These are phyloP conservation scores for Leptinotarsa tumamoca DNA, from an alignment of 2,888 invertebrate genomes.

Conservation along the genomic window DNA sequence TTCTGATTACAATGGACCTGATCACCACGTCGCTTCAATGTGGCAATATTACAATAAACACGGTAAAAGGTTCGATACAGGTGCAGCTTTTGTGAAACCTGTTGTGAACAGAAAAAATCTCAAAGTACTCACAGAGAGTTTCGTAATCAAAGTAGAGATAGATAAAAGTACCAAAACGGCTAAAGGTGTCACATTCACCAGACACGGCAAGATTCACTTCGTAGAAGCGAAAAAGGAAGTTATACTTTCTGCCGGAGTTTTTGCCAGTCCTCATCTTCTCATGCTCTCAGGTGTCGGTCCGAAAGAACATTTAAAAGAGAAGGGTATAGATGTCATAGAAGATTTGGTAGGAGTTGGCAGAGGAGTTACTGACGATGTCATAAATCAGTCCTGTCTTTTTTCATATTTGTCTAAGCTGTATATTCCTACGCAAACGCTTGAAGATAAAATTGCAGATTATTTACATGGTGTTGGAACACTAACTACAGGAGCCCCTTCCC, in stretches of 20 bases:
- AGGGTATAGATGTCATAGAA: conserved; percentile 72
- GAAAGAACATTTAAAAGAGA: conserved; percentile 69
- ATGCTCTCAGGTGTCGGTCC: conserved; percentile 87
- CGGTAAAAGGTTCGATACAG: conserved; percentile 80
- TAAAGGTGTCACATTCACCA: conserved; percentile 76
- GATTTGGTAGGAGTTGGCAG: conserved; percentile 79
- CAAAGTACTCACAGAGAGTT: conserved; percentile 76
- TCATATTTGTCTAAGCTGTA: conserved; percentile 71
- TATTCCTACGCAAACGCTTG: conserved; percentile 37
- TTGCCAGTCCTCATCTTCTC: conserved; percentile 84
- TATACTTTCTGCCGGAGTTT: conserved; percentile 80
- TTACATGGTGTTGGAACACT: conserved; percentile 42
- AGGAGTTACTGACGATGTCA: conserved; percentile 82
- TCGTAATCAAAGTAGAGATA: conserved; percentile 73
- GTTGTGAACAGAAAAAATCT: conserved; percentile 73
- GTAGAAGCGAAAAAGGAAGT: conserved; percentile 77
- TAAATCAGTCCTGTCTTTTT: conserved; percentile 77
- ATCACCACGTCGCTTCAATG: conserved; percentile 74
- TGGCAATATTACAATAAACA: conserved; percentile 76
- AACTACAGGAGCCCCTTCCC: conserved; percentile 19
- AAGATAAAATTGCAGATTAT: conserved; percentile 70
- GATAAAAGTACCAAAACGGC: conserved; percentile 71
- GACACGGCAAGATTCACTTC: conserved; percentile 69
- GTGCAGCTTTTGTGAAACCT: conserved; percentile 81
- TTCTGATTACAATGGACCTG: conserved; percentile 77